phyloP scores from a whole-genome alignment of 2,888 invertebrate genomes.

The Drosophila nr. fundita region DNA sequence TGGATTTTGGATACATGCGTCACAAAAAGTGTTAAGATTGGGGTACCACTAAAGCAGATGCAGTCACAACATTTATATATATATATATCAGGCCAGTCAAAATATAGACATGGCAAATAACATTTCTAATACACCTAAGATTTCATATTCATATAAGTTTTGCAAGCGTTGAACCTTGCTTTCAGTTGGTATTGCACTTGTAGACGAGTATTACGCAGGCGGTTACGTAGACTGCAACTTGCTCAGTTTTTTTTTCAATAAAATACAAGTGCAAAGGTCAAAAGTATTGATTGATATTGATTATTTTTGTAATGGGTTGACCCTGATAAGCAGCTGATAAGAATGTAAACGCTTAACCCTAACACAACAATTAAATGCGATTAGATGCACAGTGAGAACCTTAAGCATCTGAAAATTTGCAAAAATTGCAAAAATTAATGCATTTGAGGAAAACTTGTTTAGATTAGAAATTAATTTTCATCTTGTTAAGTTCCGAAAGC shows the following conservation, averaged over 20 bases:
- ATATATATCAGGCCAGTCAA: not conserved
- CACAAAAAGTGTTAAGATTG: not conserved
- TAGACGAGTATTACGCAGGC: not conserved
- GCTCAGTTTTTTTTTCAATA: not conserved
- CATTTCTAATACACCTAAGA: not conserved
- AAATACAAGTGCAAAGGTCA: conserved; percentile 9
- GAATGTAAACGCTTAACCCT: not conserved
- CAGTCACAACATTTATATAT: not conserved
- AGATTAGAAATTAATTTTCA: not conserved
- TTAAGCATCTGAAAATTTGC: not conserved
- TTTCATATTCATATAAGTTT: too few relatives aligned
- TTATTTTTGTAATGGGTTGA: not conserved
- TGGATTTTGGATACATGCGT: not conserved
- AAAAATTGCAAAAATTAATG: not conserved
- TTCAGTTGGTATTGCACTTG: not conserved
- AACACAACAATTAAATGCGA: too few relatives aligned
- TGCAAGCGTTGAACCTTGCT: not conserved
- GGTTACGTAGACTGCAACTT: not conserved
- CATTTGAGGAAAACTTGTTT: not conserved
- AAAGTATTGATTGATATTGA: conserved; percentile 9
- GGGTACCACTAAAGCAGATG: not conserved
- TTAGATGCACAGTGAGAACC: not conserved
- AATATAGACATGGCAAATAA: too few relatives aligned
- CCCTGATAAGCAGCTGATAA: conserved; percentile 12
- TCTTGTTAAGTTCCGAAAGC: not conserved